Percentiles rank a stretch among this genome's conserved stretches.
Conservation (phyloP, 2,797 vertebrate genomes). For the Taeniopygia guttata region DNA sequence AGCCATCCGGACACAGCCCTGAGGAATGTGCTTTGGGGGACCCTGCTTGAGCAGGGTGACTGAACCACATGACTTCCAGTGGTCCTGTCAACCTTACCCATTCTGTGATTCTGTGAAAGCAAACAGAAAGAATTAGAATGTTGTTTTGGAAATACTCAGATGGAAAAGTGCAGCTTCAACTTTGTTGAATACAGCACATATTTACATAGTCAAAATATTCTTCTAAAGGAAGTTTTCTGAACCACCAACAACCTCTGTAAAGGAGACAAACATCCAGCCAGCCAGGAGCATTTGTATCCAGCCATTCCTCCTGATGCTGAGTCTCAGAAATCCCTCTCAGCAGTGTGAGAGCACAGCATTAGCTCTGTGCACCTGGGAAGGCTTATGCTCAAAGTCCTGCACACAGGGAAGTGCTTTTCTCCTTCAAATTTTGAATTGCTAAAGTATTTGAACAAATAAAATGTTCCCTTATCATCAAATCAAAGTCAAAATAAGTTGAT, state of each 20-base stretch:
- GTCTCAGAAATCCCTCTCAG: not conserved
- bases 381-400: not conserved
- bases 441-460: not conserved
- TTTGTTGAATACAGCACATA: accelerated
- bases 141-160: not conserved
- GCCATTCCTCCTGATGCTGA: not conserved
- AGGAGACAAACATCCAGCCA: not conserved
- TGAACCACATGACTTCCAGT: not conserved
- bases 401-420: not conserved
- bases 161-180: not conserved
- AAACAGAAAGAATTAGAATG: not conserved
- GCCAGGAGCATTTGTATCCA: not conserved
- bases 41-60: not conserved
- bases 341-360: accelerated
- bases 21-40: too few species aligned
- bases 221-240: not conserved
- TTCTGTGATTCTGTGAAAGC: not conserved
- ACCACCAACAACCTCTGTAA: not conserved
- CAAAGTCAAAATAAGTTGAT: not conserved
- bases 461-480: not conserved
- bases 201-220: not conserved
- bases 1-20: not conserved
- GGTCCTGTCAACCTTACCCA: not conserved
- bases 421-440: not conserved
- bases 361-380: not conserved